phyloP scores from a whole-genome alignment of 2,888 invertebrate species.

The Lepidocyrtinus sp. region DNA sequence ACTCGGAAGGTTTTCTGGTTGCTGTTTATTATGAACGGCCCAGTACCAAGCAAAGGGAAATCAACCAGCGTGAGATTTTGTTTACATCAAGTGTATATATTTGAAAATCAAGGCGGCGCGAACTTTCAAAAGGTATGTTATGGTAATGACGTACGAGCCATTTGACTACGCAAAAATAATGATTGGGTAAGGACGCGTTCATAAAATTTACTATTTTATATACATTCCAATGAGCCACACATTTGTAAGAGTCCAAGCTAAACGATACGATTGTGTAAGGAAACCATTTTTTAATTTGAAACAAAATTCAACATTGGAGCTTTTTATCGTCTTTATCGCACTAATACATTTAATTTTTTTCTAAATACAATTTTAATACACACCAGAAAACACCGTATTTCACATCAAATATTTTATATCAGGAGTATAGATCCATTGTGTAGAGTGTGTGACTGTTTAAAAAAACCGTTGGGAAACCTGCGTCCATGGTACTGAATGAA shows the following conservation, averaged over 20 bases:
- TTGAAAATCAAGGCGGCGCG: constrained; percentile 27
- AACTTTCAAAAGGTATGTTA: too few species aligned
- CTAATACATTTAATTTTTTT: constrained; percentile 22
- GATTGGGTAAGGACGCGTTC: too few species aligned
- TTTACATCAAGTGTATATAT: background rate
- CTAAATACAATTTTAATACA: background rate
- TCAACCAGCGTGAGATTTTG: background rate
- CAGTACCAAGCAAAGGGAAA: background rate
- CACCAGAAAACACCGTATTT: constrained; percentile 1
- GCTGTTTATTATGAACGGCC: background rate
- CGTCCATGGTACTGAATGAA: too few species aligned
- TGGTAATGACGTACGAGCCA: too few species aligned
- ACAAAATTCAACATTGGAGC: constrained; percentile 46
- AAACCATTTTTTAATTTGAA: constrained; percentile 31
- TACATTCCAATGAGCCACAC: constrained; percentile 1
- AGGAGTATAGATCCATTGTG: too few species aligned
- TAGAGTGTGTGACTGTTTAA: too few species aligned
- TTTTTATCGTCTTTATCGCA: constrained; percentile 53
- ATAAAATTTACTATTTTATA: constrained; percentile 47
- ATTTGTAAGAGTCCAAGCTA: background rate
- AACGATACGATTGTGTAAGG: constrained; percentile 20
- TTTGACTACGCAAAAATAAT: constrained; percentile 34
- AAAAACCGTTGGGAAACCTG: too few species aligned
- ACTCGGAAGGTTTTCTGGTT: too few species aligned
- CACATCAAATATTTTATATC: constrained; percentile 7